These are phyloP conservation scores for Callyntrura sp. DNA, from an alignment of 2,888 invertebrate species.

Conservation along the genomic window DNA sequence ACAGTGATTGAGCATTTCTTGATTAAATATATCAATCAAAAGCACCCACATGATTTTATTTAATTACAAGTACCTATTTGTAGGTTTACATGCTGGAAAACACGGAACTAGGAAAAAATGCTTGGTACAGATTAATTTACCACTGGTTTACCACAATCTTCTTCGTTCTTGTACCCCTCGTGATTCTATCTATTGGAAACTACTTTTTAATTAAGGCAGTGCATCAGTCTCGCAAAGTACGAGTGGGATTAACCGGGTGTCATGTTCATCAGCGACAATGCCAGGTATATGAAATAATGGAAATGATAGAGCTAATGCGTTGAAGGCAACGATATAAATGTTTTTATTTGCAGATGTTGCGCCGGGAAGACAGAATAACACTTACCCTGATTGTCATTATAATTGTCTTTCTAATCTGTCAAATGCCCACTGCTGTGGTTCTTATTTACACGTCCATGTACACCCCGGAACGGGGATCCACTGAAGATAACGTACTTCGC, in stretches of 20 bases:
- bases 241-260: background rate
- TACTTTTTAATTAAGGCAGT: constrained; percentile 25
- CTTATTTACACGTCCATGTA: constrained; percentile 87
- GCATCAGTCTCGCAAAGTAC: background rate
- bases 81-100: background rate
- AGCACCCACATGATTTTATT: background rate
- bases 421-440: constrained; percentile 89
- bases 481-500: constrained; percentile 85
- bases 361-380: constrained; percentile 91
- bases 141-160: constrained; percentile 32
- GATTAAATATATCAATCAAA: no score
- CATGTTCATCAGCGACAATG: background rate
- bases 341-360: constrained; percentile 85
- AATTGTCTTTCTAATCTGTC: constrained; percentile 91
- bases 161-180: constrained; percentile 3
- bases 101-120: constrained; percentile 24
- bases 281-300: no score
- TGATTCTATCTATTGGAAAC: background rate
- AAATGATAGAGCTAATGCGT: no score
- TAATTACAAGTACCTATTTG: background rate
- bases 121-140: background rate
- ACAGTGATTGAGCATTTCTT: no score
- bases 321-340: no score
- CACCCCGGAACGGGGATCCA: constrained; percentile 84
- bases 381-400: constrained; percentile 92